Conservation (phyloP, 2,888 invertebrate species). For the Latrodectus elegans region DNA sequence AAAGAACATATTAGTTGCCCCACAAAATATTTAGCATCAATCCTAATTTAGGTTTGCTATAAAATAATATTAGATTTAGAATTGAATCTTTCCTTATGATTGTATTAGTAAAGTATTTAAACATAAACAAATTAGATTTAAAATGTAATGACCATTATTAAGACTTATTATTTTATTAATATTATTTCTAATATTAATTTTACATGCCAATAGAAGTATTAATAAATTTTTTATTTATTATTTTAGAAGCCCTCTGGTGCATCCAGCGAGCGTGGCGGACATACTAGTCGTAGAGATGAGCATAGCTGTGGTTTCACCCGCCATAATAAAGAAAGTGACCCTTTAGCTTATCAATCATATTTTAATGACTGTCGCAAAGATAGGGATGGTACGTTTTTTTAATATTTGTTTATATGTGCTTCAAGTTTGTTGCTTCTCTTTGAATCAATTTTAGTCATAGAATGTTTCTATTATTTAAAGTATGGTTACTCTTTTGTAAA, state of each 20-base stretch:
- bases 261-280: conserved; percentile 73
- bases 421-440: neutral
- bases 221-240: neutral
- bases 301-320: conserved; percentile 62
- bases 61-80: no score
- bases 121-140: no score
- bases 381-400: conserved; percentile 30
- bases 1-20: no score
- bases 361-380: conserved; percentile 66
- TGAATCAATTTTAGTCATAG: neutral
- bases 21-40: no score
- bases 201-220: no score
- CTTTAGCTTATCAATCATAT: conserved; percentile 66
- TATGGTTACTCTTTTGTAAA: neutral
- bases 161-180: no score
- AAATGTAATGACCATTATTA: no score
- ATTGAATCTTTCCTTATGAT: no score
- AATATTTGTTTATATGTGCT: no score
- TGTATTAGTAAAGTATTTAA: no score
- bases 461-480: neutral
- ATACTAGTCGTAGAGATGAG: conserved; percentile 70
- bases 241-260: conserved; percentile 74
- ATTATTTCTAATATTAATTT: no score
- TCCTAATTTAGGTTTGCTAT: no score
- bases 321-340: conserved; percentile 61